Base-by-base conservation (phyloP, 2,113 vertebrate genomes). In the Neodon shergylaensis region DNA sequence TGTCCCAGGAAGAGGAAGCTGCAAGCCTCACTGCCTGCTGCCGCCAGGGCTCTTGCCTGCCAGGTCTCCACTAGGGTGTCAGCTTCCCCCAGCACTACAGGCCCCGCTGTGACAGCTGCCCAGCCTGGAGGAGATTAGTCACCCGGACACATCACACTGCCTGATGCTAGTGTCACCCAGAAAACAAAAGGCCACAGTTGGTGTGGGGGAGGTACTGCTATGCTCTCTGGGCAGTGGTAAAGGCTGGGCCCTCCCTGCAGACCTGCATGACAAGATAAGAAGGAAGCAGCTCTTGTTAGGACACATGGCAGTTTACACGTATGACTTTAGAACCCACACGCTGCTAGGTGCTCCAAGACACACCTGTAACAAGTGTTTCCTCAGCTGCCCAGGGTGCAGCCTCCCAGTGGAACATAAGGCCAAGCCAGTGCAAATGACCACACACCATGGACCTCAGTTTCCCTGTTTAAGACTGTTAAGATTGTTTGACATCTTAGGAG, bases 151-250 rank as follows among this genome's bases (percentile, higher is more conserved):
- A 94, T 42, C 47, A 73, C 73, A 94, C 73, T 88, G 63, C 97
- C 97, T 97, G 97, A 97, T 91, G 95, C 83, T 82, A 91, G 91
- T 97, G 95, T 97, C 97, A 96, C 96, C 95, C 97, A 96, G 95
- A 96, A 98, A 93, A 98, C 97, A 97, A 97, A 98, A 97, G 97
- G 97, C 97, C 97, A 95, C 95, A 96, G 97, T 95, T 26, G 21
- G 42, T 12, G 82, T 44, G 73, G 92, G 95, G 96, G 94, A 85
- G 73, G 94, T 42, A 94, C 49, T 0, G 47, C 52, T 3, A 26
- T 2, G 1, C 72, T 36, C 85, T 24, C 54, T 17, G 63, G 94
- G 92, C 11, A 24, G 95, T 0, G 0, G 65, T 11, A 49, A 93
- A 44, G 68, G 58, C 88, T 49, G 61, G 85, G 79, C 93, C 92